phyloP scores from a whole-genome alignment of 2,113 vertebrate species.

The Bos javanicus region DNA sequence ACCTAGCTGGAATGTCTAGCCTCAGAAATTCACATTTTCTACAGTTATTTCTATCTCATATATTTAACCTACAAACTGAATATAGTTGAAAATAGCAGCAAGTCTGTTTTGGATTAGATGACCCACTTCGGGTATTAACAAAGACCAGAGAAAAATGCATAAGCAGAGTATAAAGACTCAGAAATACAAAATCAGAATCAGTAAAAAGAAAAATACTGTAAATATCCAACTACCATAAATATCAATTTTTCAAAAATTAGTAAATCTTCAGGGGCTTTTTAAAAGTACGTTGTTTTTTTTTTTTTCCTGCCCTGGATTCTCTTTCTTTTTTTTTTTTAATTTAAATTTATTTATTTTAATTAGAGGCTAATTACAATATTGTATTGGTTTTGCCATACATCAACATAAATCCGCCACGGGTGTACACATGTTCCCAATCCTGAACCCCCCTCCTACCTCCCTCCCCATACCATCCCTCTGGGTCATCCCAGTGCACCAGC shows the following conservation, averaged over 20 bases:
- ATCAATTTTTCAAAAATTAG: not conserved
- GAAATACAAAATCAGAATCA: not conserved
- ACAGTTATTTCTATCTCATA: conserved; percentile 81
- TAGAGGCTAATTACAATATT: too few species aligned
- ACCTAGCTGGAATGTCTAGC: conserved; percentile 84
- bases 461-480: too few species aligned
- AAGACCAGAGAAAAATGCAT: conserved; percentile 60
- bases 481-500: too few species aligned
- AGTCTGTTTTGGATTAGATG: conserved; percentile 84
- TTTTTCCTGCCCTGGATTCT: too few species aligned
- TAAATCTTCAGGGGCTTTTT: not conserved
- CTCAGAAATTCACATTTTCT: conserved; percentile 80
- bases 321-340: too few species aligned
- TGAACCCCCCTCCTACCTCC: too few species aligned
- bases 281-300: not conserved
- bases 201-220: not conserved
- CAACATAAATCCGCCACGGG: too few species aligned
- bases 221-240: not conserved
- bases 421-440: too few species aligned
- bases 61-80: conserved; percentile 77
- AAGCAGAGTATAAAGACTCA: not conserved
- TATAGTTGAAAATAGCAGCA: conserved; percentile 75
- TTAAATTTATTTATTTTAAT: too few species aligned
- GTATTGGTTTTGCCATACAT: too few species aligned
- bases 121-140: conserved; percentile 75